Evolutionary conservation across 2,113 vertebrate species (phyloP).

Genomic region (Rhizomys pruinosus): DNA sequence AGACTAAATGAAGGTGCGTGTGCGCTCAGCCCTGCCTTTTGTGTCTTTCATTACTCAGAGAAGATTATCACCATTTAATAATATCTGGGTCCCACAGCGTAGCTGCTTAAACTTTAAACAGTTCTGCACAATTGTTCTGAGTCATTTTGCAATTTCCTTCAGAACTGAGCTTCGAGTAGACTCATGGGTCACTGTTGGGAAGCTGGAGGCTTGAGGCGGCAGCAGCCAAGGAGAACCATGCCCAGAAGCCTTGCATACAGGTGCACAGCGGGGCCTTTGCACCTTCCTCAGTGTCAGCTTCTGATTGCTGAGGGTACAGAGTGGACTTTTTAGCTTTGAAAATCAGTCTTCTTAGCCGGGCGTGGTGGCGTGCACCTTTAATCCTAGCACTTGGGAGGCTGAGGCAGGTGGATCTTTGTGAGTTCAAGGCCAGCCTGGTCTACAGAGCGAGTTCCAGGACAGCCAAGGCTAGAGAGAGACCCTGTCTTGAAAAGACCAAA

Average conservation of each 20-base stretch:
- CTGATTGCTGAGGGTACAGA: neutral
- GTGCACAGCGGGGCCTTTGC: accelerated
- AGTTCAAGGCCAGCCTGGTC: no score
- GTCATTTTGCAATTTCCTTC: constrained; percentile 48
- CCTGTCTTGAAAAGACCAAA: no score
- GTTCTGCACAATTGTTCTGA: constrained; percentile 13
- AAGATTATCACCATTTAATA: neutral
- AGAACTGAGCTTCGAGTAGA: neutral
- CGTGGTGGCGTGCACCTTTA: no score
- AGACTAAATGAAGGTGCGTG: accelerated
- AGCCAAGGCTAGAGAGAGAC: no score
- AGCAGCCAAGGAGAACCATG: neutral
- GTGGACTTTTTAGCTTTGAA: neutral
- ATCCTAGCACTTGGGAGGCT: no score
- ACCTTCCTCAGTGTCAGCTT: neutral
- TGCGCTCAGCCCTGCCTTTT: accelerated
- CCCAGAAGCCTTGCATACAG: no score
- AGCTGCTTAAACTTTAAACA: neutral
- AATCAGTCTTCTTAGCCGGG: neutral
- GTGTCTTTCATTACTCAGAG: neutral
- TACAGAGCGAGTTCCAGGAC: no score
- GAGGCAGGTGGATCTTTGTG: no score
- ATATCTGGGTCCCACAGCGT: neutral
- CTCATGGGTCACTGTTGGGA: neutral
- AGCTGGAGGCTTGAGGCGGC: neutral